A percentile compares a stretch with the other conserved stretches of the same genome.
Evolutionary conservation across 1,140 invertebrate genomes (phyloP).

Genomic region (Brachionus koreanus): DNA sequence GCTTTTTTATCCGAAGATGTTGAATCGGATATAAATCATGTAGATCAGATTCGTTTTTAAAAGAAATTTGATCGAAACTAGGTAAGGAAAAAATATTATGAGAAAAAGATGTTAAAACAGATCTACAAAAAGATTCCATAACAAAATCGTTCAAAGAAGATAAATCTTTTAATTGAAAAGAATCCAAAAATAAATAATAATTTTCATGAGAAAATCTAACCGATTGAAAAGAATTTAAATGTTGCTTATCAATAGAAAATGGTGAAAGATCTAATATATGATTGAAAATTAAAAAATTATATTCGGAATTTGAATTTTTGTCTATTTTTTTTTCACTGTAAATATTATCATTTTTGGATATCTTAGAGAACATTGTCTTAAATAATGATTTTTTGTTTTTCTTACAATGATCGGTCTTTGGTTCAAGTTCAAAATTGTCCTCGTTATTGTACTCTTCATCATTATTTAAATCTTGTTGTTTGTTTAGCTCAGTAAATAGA

Average conservation of each 20-base stretch:
- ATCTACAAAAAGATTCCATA: background rate
- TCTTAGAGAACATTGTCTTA: background rate
- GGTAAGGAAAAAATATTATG: background rate
- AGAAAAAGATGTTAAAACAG: background rate
- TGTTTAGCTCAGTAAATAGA: background rate
- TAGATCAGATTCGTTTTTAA: no score
- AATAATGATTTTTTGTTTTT: background rate
- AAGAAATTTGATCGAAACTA: background rate
- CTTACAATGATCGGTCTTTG: background rate
- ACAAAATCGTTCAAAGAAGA: background rate
- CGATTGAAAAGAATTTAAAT: background rate
- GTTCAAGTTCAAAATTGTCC: background rate
- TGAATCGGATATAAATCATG: background rate
- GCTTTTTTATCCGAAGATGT: background rate
- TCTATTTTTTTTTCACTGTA: no score
- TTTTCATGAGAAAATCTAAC: background rate
- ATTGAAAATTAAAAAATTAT: no score
- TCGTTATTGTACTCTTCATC: background rate
- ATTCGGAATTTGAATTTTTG: no score
- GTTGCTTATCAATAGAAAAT: background rate
- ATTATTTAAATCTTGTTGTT: background rate
- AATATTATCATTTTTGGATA: no score
- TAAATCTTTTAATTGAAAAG: background rate
- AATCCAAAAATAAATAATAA: background rate
- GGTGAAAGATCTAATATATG: no score